Conservation (phyloP, 2,888 invertebrate species). For the Drosophila kanekoi region DNA sequence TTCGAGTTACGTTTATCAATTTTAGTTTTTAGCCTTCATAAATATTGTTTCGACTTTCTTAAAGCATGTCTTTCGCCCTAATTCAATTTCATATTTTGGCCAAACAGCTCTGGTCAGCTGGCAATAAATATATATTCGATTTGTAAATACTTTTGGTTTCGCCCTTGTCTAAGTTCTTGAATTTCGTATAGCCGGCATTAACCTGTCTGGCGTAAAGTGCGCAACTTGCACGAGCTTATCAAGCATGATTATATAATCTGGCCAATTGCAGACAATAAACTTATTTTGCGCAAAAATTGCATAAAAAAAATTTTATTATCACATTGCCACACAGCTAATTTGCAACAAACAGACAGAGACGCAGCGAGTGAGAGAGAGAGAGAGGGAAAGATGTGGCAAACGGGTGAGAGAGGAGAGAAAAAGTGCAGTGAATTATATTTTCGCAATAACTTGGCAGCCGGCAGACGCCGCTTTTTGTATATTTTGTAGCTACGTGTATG, state of each 20-base stretch:
- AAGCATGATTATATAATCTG: conserved; percentile 69
- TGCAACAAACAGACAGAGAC: conserved; percentile 36
- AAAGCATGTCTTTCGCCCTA: no score
- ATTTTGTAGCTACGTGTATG: conserved; percentile 11
- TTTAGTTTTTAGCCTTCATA: no score
- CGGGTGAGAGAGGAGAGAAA: conserved; percentile 39
- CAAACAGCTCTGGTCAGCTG: no score
- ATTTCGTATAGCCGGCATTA: conserved; percentile 1
- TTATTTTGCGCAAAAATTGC: conserved; percentile 58
- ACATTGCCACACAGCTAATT: conserved; percentile 73
- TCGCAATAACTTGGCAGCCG: conserved; percentile 69
- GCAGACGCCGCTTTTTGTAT: conserved; percentile 34
- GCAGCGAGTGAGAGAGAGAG: not conserved
- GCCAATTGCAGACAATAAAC: conserved; percentile 76
- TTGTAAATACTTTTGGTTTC: not conserved
- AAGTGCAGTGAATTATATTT: conserved; percentile 72
- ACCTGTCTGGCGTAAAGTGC: conserved; percentile 13
- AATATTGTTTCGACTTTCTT: no score
- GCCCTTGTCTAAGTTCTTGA: not conserved
- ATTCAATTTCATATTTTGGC: no score
- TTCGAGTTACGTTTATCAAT: no score
- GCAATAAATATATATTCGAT: no score
- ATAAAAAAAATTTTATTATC: conserved; percentile 66
- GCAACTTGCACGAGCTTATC: conserved; percentile 20
- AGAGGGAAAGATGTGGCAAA: conserved; percentile 9